Evolutionary conservation across 1,140 invertebrate species (phyloP).

Genomic region (Tetragnatha versicolor): DNA sequence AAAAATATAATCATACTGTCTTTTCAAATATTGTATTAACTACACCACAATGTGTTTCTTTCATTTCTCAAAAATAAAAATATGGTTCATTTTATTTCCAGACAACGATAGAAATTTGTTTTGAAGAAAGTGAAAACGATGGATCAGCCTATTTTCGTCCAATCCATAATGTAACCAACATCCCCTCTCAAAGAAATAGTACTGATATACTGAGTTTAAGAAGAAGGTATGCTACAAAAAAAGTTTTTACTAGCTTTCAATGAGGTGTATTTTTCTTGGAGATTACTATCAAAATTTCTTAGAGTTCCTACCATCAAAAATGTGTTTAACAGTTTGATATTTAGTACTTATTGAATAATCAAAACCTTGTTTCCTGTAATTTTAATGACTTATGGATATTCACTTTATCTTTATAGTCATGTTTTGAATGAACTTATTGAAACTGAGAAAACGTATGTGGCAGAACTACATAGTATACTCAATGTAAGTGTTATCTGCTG

Average conservation of each 20-base stretch:
- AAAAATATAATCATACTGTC: not conserved
- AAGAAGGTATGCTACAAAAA: slow-evolving; percentile 67
- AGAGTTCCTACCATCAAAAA: too few species aligned
- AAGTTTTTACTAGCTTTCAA: too few species aligned
- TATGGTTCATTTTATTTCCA: not conserved
- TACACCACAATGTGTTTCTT: too few species aligned
- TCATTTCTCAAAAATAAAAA: not conserved
- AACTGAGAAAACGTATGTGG: slow-evolving; percentile 85
- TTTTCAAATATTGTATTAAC: not conserved
- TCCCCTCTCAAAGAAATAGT: slow-evolving; percentile 40
- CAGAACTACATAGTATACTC: slow-evolving; percentile 84
- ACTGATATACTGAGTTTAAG: slow-evolving; percentile 73
- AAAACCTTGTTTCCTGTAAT: too few species aligned
- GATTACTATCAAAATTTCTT: too few species aligned
- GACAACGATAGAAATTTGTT: slow-evolving; percentile 50
- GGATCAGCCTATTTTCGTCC: slow-evolving; percentile 30
- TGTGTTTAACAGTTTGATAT: too few species aligned
- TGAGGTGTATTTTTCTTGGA: too few species aligned
- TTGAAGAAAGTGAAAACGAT: slow-evolving; percentile 40
- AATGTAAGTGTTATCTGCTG: slow-evolving; percentile 69
- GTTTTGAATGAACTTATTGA: slow-evolving; percentile 84
- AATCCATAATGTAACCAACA: not conserved
- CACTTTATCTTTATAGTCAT: slow-evolving; percentile 66
- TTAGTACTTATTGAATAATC: too few species aligned
- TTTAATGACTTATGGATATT: not conserved